A percentile compares a stretch with the other conserved stretches of the same genome.
phyloP scores from a whole-genome alignment of 2,888 invertebrate genomes.

The Leucophenga montana region DNA sequence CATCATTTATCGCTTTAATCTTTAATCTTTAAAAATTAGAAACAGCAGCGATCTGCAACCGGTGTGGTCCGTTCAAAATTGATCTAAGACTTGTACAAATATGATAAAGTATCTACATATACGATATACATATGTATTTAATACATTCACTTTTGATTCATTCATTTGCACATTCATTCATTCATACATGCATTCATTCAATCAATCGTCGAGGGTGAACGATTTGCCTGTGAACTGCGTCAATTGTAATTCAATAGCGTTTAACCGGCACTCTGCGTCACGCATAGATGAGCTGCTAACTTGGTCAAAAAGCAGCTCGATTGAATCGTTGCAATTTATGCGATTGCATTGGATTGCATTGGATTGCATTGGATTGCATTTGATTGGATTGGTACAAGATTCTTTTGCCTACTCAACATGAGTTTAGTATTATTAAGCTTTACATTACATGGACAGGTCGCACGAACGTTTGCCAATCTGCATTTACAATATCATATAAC shows the following conservation, averaged over 20 bases:
- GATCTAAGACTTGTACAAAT: no score
- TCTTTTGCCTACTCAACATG: no score
- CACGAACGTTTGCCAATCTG: no score
- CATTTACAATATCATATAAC: no score
- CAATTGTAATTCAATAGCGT: conserved; percentile 63
- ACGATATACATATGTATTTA: no score
- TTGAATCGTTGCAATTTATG: not conserved
- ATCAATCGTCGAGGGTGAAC: conserved; percentile 8
- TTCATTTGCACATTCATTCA: no score
- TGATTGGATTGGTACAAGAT: not conserved
- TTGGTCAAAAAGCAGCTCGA: conserved; percentile 64
- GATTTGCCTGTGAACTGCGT: conserved; percentile 31
- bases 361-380: conserved; percentile 8
- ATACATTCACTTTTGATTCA: no score
- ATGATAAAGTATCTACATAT: no score
- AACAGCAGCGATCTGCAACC: conserved; percentile 38
- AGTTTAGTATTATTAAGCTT: no score
- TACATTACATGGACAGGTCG: no score
- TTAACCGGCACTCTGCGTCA: conserved; percentile 64
- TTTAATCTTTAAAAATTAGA: conserved; percentile 64
- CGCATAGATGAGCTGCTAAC: conserved; percentile 70
- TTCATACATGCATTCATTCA: no score
- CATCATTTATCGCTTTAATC: conserved; percentile 64
- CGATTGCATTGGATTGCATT: not conserved
- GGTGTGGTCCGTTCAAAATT: no score